Percentiles rank a stretch among this genome's conserved stretches.
phyloP scores from a whole-genome alignment of 1,140 invertebrate genomes.

The Drosophila serrata region DNA sequence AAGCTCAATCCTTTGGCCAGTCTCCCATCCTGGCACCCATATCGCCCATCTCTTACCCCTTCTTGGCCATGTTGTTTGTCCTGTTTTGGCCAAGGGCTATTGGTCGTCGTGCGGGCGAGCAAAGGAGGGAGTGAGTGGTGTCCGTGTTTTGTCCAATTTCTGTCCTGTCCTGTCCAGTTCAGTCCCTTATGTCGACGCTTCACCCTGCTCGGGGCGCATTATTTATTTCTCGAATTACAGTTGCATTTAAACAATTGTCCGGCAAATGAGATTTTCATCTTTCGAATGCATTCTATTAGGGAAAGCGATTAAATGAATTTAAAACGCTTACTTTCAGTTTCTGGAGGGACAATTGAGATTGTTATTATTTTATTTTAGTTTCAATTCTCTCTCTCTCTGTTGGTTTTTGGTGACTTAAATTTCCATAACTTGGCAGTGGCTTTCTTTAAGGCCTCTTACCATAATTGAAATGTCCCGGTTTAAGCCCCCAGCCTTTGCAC shows the following conservation, averaged over 20 bases:
- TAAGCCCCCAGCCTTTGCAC: slow-evolving; percentile 14
- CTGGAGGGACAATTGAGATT: no score
- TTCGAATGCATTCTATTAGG: slow-evolving; percentile 28
- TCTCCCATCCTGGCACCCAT: neutral
- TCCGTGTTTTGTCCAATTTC: no score
- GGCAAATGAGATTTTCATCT: slow-evolving; percentile 55
- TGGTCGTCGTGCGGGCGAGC: slow-evolving; percentile 9
- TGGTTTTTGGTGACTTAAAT: neutral
- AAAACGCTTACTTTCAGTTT: neutral
- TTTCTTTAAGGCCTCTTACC: slow-evolving; percentile 30
- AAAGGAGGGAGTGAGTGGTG: no score
- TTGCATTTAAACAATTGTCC: slow-evolving; percentile 47
- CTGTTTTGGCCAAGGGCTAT: slow-evolving; percentile 46
- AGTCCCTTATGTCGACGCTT: slow-evolving; percentile 42
- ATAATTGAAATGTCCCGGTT: slow-evolving; percentile 50
- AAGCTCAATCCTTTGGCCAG: slow-evolving; percentile 30
- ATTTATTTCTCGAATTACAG: slow-evolving; percentile 61
- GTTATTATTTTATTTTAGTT: neutral
- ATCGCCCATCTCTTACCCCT: no score
- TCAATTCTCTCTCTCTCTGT: neutral
- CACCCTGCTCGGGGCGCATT: slow-evolving; percentile 42
- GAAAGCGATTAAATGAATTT: slow-evolving; percentile 22
- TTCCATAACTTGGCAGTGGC: slow-evolving; percentile 15
- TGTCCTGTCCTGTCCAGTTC: slow-evolving; percentile 7
- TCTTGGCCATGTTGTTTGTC: slow-evolving; percentile 36